Base-by-base conservation (phyloP, 2,888 invertebrate species). In the Diaperis boleti region DNA sequence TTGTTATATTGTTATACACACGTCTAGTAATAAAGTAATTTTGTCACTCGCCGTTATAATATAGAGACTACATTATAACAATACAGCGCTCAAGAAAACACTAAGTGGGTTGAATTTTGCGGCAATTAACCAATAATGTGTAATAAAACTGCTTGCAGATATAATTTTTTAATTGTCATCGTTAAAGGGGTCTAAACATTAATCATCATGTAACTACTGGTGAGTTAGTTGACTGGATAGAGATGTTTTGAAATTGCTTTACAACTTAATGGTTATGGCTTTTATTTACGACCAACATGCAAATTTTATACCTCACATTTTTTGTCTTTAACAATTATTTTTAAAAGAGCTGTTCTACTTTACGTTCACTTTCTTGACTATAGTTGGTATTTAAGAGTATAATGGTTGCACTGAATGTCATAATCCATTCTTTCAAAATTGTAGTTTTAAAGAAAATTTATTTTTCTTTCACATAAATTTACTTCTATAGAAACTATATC, bases 251-350 rank as follows among this genome's bases (percentile, higher is more conserved):
- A 62, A 66, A 67, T 67, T 68, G 67, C 68, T 67, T 68, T 62
- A 64, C 62, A 66, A 64, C 62, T 68, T 67, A 68, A 70, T 68
- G 66, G 70, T 70, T 69, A 69, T 68, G 20, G 67, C 64, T 65
- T 66, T 65, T 66, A 69, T 70, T 70, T 70, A 70, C 66, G 70
- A 69, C 63, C 68, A 62, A 67, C 66, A 64, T 65, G 65, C 64
- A 67, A 56, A 59, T 68, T 41, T 55, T 61, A 45, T 39, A 67
- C 62, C 59, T 63, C 62, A 39, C 54, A 41, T 63, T 70, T 70
- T 70, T 67, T 65, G 47, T 37, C 11, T 61, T 31, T 11, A 13
- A 33, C 54, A 44, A 55, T 61, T 35, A 54, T 61, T 61, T 52
- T 61, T 55, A 29, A 62, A 56, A 56, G 41, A 35, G 35, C 22